Evolutionary conservation across 37 sponge, comb jelly and placozoan genomes (phyloP), one percentile per base, ranked within the genome.

Genomic region (Spongia lamella): DNA sequence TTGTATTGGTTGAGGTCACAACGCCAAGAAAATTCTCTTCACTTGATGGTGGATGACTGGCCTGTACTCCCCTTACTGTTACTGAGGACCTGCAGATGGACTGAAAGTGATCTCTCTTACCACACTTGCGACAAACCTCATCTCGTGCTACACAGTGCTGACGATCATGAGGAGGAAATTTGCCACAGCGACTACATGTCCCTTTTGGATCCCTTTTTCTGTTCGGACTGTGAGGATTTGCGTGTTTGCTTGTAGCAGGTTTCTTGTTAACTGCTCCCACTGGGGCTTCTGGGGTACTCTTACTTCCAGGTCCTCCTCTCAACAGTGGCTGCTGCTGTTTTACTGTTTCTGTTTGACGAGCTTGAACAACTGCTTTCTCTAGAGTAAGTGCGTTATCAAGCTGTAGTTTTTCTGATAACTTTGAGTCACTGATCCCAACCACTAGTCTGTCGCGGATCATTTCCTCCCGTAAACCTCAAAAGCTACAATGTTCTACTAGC

Each of bases 401-500:
- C 70, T 36, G 70, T 19, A 68, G 20, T 37, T 47, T 68, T 21
- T 68, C 70, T 68, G 51, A 68, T 27, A 68, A 38, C 19, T 38
- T 37, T 24, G 39, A 17, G 24, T 68, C 70, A 37, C 36, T 38
- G 17, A 68, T 39, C 14, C 70, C 1, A 39, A 68, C 70, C 25
- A 64, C 66, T 29, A 64, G 25, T 34, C 66, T 30, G 7, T 64
- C 66, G 25, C 66, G 24, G 30, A 64, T 64, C 66, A 64, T 21
- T 27, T 64, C 66, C 22, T 64, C 66, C 6, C 37, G 66, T 64
- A 64, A 4, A 64, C 31, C 37, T 27, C 66, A 22, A 34, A 29
- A 64, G 33, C 21, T 34, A 64, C 66, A 64, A 64, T 64, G 66
- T 27, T 64, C 66, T 64, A 34, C 66, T 27, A 64, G 30, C 22